phyloP scores from a whole-genome alignment of 2,113 vertebrate species.

The Amphiprion percula region DNA sequence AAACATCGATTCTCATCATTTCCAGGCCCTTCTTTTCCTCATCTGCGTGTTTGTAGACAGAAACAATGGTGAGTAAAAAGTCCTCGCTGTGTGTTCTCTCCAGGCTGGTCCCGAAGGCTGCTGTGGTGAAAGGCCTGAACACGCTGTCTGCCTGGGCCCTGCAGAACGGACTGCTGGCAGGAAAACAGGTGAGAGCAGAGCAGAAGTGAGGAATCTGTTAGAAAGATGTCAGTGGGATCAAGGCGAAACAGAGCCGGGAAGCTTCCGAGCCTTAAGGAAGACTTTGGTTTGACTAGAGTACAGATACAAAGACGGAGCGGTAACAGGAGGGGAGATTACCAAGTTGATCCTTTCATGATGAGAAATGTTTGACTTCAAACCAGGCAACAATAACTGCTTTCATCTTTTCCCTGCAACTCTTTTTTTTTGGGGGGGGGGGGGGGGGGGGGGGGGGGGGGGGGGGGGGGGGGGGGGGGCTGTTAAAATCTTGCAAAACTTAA shows the following conservation, averaged over 20 bases:
- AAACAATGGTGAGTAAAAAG: slow-evolving; percentile 46
- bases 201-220: slow-evolving; percentile 35
- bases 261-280: slow-evolving; percentile 35
- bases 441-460: too few species aligned
- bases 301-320: slow-evolving; percentile 36
- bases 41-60: slow-evolving; percentile 34
- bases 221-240: slow-evolving; percentile 36
- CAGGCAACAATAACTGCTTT: slow-evolving; percentile 32
- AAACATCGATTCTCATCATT: slow-evolving; percentile 63
- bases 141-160: slow-evolving; percentile 94
- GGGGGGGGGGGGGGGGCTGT: too few species aligned
- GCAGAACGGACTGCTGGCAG: slow-evolving; percentile 86
- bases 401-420: slow-evolving; percentile 23
- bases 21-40: slow-evolving; percentile 14
- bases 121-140: slow-evolving; percentile 93
- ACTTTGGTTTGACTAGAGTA: slow-evolving; percentile 26
- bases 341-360: slow-evolving; percentile 42
- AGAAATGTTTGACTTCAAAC: slow-evolving; percentile 46
- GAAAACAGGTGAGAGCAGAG: slow-evolving; percentile 89
- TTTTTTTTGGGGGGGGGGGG: too few species aligned
- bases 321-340: slow-evolving; percentile 43
- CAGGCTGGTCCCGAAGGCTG: slow-evolving; percentile 86
- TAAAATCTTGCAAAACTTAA: not conserved
- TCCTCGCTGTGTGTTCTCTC: slow-evolving; percentile 53
- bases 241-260: slow-evolving; percentile 21